Percentiles rank a stretch among this genome's conserved stretches.
Evolutionary conservation across 2,888 invertebrate genomes (phyloP).

Genomic region (Mantis religiosa): DNA sequence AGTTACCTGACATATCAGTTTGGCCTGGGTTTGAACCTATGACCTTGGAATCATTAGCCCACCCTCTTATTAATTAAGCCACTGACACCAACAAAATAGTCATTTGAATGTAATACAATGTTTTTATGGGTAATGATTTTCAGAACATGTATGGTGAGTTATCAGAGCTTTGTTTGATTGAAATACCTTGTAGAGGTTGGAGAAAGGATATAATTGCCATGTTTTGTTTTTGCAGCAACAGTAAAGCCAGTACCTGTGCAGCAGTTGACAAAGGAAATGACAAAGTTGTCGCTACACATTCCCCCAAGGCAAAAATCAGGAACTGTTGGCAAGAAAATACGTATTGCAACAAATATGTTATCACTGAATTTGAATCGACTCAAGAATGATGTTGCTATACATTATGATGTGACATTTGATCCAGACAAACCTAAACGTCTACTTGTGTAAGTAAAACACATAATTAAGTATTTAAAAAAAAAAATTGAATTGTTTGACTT

Average conservation of each 20-base stretch:
- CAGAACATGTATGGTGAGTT: no score
- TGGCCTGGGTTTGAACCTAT: no score
- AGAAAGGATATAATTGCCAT: background rate
- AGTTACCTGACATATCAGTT: no score
- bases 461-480: no score
- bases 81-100: no score
- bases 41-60: no score
- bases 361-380: slow-evolving; percentile 50
- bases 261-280: background rate
- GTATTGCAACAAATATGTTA: slow-evolving; percentile 62
- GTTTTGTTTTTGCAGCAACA: background rate
- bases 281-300: background rate
- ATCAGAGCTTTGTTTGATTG: no score
- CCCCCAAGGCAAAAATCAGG: slow-evolving; percentile 36
- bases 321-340: slow-evolving; percentile 45
- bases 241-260: background rate
- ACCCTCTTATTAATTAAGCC: no score
- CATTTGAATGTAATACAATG: no score
- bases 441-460: slow-evolving; percentile 45
- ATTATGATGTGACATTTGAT: slow-evolving; percentile 76
- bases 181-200: no score
- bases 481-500: no score
- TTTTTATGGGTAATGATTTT: no score
- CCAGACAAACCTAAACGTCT: slow-evolving; percentile 68
- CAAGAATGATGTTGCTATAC: slow-evolving; percentile 49